Conservation (phyloP, 2,888 invertebrate species). For the Conistra vaccinii region DNA sequence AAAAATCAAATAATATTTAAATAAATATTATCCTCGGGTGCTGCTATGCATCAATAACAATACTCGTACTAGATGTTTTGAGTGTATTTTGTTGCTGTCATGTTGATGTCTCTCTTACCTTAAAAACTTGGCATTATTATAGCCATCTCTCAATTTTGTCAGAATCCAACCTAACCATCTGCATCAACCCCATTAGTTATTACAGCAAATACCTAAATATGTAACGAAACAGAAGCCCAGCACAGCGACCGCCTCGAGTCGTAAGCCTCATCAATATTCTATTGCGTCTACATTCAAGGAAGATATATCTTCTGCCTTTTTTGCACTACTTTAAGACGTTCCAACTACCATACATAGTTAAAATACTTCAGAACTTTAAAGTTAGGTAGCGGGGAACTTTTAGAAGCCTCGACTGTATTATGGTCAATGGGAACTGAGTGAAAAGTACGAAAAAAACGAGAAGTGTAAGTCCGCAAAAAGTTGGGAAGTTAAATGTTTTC, state of each 20-base stretch:
- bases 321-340: constrained; percentile 65
- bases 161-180: constrained; percentile 9
- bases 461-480: constrained; percentile 73
- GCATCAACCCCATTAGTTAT: constrained; percentile 48
- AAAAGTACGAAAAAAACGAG: constrained; percentile 75
- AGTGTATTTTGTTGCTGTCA: too few species aligned
- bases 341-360: constrained; percentile 69
- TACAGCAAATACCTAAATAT: constrained; percentile 64
- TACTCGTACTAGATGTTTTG: too few species aligned
- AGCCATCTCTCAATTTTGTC: background rate
- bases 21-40: too few species aligned
- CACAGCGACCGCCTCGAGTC: constrained; percentile 44
- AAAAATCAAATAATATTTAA: too few species aligned
- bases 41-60: too few species aligned
- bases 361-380: constrained; percentile 78
- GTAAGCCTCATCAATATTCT: constrained; percentile 69
- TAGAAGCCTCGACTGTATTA: constrained; percentile 77
- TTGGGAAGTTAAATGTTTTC: constrained; percentile 81
- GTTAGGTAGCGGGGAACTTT: constrained; percentile 73
- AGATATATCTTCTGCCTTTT: constrained; percentile 63
- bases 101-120: background rate
- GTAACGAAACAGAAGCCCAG: constrained; percentile 53
- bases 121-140: background rate
- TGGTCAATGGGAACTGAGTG: constrained; percentile 78
- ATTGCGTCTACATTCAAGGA: constrained; percentile 62